Base-by-base conservation (phyloP, 1,140 invertebrate species). In the Drosophila pectinifera region DNA sequence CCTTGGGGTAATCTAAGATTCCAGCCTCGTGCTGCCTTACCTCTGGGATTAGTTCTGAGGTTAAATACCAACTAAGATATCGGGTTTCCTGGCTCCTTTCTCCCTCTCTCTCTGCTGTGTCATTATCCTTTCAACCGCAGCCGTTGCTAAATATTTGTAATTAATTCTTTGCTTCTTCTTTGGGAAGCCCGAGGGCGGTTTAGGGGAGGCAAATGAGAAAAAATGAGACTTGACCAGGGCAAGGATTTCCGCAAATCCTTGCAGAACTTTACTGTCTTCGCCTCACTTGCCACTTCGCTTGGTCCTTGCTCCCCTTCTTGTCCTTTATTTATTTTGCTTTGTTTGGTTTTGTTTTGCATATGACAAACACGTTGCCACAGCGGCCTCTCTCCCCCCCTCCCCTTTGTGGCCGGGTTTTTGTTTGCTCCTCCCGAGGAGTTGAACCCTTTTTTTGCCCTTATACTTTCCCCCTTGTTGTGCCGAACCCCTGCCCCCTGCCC, bases 381-480 rank as follows among this genome's bases (percentile, higher is more conserved):
- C n/a, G n/a, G n/a, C n/a, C n/a, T 56, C 41, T 51, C 59, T 65
- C 62, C 43, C n/a, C 57, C 59, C 72, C 54, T 78, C 59, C 72
- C 54, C 74, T 64, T 53, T 53, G 49, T 63, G 82, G 65, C 61
- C 73, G 64, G 80, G 58, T 45, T 65, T 70, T 56, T 81, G 82
- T 86, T 86, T 81, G 78, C 53, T 43, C 55, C 84, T 69, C 70
- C 43, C 59, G 57, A 46, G 58, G 72, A 86, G 82, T 86, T 85
- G 56, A 83, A 86, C 78, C 82, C 78, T 81, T 88, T 86, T 86
- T 80, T 77, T 53, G 5, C 18, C 28, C 45, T 45, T 46, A 49
- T 56, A 38, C 36, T 36, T 24, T 34, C 39, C 41, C 51, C 13
- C 41, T 59, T 75, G 22, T 51, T 65, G 31, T 57, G 53, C 42